Conservation (phyloP, 2,888 invertebrate species). For the Hoplodrina ambigua region DNA sequence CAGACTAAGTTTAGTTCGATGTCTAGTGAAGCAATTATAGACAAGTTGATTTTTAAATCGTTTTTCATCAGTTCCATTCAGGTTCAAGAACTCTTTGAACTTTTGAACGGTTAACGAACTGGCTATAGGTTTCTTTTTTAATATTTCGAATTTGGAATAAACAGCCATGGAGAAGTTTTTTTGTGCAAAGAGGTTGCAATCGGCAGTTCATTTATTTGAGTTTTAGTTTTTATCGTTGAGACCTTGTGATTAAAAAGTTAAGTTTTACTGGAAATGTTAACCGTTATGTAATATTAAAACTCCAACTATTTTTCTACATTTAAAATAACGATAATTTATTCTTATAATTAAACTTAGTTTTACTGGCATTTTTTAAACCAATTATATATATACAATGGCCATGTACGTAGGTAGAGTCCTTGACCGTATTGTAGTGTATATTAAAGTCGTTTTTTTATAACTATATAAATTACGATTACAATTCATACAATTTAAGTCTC, state of each 20-base stretch:
- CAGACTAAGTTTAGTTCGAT: constrained; percentile 31
- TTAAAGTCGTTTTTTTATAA: constrained; percentile 33
- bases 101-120: constrained; percentile 32
- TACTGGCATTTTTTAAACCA: constrained; percentile 15
- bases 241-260: neutral
- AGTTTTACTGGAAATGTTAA: neutral
- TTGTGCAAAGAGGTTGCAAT: neutral
- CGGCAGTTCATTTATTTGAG: neutral
- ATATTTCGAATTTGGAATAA: neutral
- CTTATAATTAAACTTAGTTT: neutral
- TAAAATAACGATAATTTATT: neutral
- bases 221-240: neutral
- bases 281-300: no score
- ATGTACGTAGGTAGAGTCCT: constrained; percentile 29
- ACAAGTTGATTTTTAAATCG: constrained; percentile 36
- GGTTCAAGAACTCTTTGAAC: constrained; percentile 46
- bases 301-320: neutral
- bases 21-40: constrained; percentile 48
- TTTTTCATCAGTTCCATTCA: constrained; percentile 33
- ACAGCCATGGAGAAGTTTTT: neutral
- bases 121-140: constrained; percentile 2
- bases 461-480: constrained; percentile 28
- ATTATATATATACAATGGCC: constrained; percentile 1
- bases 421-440: constrained; percentile 46
- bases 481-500: constrained; percentile 41